Percentiles rank a stretch among this genome's conserved stretches.
These are phyloP conservation scores for Melanaphis sacchari DNA, from an alignment of 1,140 invertebrate species.

Conservation along the genomic window DNA sequence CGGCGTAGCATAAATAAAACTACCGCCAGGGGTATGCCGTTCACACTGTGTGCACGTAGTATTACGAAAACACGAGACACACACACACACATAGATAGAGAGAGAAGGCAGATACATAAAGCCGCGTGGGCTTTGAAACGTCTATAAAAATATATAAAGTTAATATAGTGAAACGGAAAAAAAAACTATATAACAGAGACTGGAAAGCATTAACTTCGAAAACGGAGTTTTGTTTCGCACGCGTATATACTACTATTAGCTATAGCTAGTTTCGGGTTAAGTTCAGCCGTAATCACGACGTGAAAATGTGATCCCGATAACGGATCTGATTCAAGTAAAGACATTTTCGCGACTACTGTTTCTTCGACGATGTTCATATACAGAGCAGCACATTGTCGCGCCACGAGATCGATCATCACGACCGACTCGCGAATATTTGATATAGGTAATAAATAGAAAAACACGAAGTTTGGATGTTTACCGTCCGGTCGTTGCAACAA, in stretches of 20 bases:
- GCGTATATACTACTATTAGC: no score
- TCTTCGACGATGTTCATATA: no score
- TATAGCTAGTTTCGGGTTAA: not conserved
- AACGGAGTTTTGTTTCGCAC: not conserved
- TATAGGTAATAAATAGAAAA: no score
- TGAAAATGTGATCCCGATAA: not conserved
- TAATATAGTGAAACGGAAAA: constrained; percentile 16
- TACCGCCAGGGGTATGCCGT: not conserved
- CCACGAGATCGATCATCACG: not conserved
- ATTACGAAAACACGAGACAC: not conserved
- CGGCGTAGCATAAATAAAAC: not conserved
- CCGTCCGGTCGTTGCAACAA: constrained; percentile 18
- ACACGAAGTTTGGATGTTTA: not conserved
- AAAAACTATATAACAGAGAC: not conserved
- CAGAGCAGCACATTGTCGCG: no score
- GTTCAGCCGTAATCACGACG: not conserved
- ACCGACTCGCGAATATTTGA: no score
- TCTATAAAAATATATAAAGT: constrained; percentile 32
- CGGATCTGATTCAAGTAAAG: not conserved
- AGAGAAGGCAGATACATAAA: not conserved
- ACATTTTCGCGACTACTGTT: not conserved
- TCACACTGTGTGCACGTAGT: no score
- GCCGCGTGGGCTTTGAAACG: not conserved
- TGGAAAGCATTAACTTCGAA: not conserved
- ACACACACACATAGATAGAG: no score